Conservation (phyloP, 64 coral and sea anemone genomes). For the Actinia tenebrosa region DNA sequence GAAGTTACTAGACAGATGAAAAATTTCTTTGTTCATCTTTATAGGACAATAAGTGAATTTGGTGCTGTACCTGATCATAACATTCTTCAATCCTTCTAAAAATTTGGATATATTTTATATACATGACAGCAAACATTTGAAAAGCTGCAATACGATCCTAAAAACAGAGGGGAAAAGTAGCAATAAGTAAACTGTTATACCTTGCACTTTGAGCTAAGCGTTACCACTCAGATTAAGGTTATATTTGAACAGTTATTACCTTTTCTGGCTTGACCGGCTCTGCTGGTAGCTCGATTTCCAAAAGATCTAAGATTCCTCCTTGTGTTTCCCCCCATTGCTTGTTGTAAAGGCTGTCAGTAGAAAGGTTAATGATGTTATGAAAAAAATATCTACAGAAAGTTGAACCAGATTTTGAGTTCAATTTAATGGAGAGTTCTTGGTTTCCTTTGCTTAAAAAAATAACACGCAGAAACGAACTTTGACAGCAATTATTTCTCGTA, state of each 20-base stretch:
- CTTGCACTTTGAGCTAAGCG: no score
- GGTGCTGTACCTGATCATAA: conserved; percentile 77
- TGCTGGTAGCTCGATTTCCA: conserved; percentile 90
- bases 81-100: conserved; percentile 98
- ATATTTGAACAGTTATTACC: conserved; percentile 11
- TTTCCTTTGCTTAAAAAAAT: neutral
- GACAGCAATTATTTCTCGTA: neutral
- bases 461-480: neutral
- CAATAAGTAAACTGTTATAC: neutral
- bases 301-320: conserved; percentile 72
- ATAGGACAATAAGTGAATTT: neutral
- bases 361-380: no score
- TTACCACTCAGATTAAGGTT: no score
- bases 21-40: no score
- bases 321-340: conserved; percentile 97
- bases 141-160: conserved; percentile 95
- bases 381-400: no score
- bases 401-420: no score
- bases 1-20: neutral
- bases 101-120: conserved; percentile 98
- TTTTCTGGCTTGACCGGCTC: conserved; percentile 88
- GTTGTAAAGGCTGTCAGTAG: conserved; percentile 61
- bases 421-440: neutral
- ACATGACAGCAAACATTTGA: conserved; percentile 98
- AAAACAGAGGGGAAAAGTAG: neutral